A percentile compares a stretch with the other conserved stretches of the same genome.
Conservation (phyloP, 1,140 invertebrate genomes). For the Drosophila kohkoa region DNA sequence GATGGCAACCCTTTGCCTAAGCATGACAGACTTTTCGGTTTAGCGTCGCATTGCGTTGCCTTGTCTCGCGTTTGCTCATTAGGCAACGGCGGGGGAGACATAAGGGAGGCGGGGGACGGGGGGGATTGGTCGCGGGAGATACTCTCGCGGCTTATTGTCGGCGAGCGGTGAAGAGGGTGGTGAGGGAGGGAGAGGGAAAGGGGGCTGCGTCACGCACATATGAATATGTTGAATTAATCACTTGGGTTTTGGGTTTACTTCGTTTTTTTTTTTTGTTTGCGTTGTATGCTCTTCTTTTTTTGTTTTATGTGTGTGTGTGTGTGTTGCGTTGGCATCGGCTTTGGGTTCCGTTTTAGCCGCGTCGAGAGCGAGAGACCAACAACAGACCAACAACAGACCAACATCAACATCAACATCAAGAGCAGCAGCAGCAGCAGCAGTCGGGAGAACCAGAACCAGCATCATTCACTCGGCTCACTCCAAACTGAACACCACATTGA, state of each 20-base stretch:
- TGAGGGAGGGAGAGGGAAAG: too few species aligned
- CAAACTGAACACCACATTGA: constrained; percentile 41
- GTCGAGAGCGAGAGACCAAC: constrained; percentile 6
- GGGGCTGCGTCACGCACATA: constrained; percentile 54
- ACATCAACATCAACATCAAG: too few species aligned
- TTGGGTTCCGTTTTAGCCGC: constrained; percentile 26
- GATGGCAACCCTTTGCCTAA: constrained; percentile 1
- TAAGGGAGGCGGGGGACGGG: neutral
- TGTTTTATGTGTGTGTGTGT: neutral
- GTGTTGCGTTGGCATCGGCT: neutral
- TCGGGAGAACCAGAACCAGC: neutral
- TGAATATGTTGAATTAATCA: constrained; percentile 82
- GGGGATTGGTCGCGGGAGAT: neutral
- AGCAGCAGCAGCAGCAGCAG: too few species aligned
- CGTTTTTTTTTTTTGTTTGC: constrained; percentile 20
- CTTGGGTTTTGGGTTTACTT: constrained; percentile 64
- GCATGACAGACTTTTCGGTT: constrained; percentile 33
- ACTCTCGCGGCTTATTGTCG: constrained; percentile 5
- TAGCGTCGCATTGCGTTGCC: constrained; percentile 6
- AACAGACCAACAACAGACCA: constrained; percentile 27
- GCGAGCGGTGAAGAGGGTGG: neutral
- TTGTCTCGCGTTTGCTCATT: constrained; percentile 25
- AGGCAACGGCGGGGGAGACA: neutral
- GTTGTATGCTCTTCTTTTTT: constrained; percentile 19
- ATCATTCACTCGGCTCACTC: neutral